These are phyloP conservation scores for Rhombomys opimus DNA, from an alignment of 2,113 vertebrate genomes.

Conservation along the genomic window DNA sequence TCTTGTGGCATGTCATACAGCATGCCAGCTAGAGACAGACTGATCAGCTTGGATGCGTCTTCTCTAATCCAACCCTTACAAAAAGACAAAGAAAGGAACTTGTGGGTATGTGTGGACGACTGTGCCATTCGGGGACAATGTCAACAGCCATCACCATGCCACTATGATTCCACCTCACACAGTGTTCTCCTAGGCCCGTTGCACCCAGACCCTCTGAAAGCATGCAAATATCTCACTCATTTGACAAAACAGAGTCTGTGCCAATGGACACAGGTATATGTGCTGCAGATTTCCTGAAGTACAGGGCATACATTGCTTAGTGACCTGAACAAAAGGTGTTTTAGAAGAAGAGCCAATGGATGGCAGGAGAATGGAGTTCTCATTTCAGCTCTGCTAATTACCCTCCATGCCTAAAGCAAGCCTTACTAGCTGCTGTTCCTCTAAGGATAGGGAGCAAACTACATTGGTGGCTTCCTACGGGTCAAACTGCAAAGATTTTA, in stretches of 20 bases:
- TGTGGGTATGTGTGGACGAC: background rate
- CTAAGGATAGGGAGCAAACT: background rate
- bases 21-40: background rate
- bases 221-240: background rate
- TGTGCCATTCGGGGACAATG: constrained; percentile 20
- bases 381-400: background rate
- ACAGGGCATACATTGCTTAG: background rate
- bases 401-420: background rate
- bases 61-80: constrained; percentile 8
- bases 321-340: background rate
- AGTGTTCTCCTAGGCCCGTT: background rate
- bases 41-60: background rate
- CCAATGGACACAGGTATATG: background rate
- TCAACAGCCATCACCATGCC: background rate
- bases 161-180: background rate
- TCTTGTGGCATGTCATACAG: background rate
- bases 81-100: constrained; percentile 9
- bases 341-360: background rate
- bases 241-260: background rate
- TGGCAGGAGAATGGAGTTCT: background rate
- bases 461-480: background rate
- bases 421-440: background rate
- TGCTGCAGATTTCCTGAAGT: background rate
- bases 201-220: background rate
- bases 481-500: background rate